These are phyloP conservation scores for Bombus superbus DNA, from an alignment of 1,140 invertebrate species.

Conservation along the genomic window DNA sequence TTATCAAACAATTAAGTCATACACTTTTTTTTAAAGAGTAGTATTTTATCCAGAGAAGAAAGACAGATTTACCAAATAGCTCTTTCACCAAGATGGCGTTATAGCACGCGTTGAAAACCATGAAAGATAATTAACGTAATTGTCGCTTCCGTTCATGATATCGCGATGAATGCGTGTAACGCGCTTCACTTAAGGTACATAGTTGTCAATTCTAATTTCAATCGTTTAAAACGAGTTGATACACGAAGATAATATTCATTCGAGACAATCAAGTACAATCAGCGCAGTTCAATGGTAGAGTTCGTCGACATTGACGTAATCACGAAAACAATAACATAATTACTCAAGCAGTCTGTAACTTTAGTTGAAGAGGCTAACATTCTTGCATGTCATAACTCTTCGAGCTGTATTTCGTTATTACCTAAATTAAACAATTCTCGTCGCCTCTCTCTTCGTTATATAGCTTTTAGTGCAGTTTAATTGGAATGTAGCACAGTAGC, in stretches of 20 bases:
- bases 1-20: background rate
- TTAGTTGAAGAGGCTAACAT: background rate
- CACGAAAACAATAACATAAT: slow-evolving; percentile 17
- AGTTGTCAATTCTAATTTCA: background rate
- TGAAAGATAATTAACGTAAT: slow-evolving; percentile 9
- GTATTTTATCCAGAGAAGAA: background rate
- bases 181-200: background rate
- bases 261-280: background rate
- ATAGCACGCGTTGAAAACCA: background rate
- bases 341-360: background rate
- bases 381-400: background rate
- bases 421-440: background rate
- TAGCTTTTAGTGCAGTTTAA: background rate
- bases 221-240: background rate
- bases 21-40: background rate
- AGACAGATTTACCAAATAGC: background rate
- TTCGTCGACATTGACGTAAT: background rate
- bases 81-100: background rate
- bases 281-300: background rate
- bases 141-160: background rate
- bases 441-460: background rate
- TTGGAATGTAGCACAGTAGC: background rate
- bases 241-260: background rate
- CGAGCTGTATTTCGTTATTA: background rate
- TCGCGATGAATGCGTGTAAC: background rate